A percentile compares a stretch with the other conserved stretches of the same genome.
phyloP scores from a whole-genome alignment of 1,140 invertebrate genomes.

The Polypedilum vanderplanki region DNA sequence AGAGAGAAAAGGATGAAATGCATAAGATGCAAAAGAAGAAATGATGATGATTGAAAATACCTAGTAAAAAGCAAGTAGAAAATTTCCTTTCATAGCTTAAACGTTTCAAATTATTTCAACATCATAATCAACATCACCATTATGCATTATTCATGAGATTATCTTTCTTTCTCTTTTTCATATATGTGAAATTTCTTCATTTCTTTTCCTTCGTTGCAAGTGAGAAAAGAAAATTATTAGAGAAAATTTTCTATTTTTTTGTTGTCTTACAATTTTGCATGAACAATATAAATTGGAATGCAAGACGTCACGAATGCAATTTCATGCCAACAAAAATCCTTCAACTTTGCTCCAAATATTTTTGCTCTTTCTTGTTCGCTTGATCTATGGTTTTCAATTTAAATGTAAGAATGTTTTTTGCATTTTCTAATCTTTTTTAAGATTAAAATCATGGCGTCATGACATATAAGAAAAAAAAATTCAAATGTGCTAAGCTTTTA shows the following conservation, averaged over 20 bases:
- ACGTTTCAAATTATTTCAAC: conserved; percentile 13
- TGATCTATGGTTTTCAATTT: not conserved
- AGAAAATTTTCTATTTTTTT: not conserved
- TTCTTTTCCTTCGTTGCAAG: not conserved
- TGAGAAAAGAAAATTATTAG: not conserved
- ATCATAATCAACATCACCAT: conserved; percentile 6
- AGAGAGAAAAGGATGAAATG: not conserved
- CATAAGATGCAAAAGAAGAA: too few species aligned
- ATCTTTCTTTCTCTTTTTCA: too few species aligned
- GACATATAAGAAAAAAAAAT: too few species aligned
- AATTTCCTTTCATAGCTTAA: not conserved
- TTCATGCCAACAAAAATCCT: not conserved
- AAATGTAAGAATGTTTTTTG: not conserved
- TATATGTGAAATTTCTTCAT: not conserved
- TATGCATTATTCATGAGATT: conserved; percentile 19
- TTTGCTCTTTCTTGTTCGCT: too few species aligned
- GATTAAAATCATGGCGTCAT: not conserved
- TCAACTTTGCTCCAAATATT: not conserved
- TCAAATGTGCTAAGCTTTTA: too few species aligned
- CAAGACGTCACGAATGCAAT: not conserved
- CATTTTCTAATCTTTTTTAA: not conserved
- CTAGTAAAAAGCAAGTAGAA: not conserved
- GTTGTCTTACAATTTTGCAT: not conserved
- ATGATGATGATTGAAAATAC: not conserved
- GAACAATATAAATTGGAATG: not conserved